Percentiles rank a stretch among this genome's conserved stretches.
These are phyloP conservation scores for Nannospalax galili DNA, from an alignment of 2,113 vertebrate species.

Conservation along the genomic window DNA sequence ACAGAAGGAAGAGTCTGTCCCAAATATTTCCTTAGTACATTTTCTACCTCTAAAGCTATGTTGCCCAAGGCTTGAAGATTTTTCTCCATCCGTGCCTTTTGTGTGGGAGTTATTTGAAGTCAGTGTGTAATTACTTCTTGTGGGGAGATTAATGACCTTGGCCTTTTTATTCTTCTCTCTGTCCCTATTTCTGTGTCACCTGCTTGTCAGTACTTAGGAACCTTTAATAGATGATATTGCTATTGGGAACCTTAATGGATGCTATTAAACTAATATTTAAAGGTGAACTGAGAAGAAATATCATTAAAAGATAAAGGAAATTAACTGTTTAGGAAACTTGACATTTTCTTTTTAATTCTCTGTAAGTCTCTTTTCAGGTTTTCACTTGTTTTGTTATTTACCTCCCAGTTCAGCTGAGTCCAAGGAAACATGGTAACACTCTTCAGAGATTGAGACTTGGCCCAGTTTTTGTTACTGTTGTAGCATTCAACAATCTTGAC, in stretches of 20 bases:
- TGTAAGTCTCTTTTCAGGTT: not conserved
- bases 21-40: conserved; percentile 19
- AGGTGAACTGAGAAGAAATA: conserved; percentile 51
- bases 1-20: not conserved
- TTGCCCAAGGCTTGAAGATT: conserved; percentile 50
- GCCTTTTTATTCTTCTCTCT: conserved; percentile 44
- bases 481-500: conserved; percentile 43
- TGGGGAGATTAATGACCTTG: conserved; percentile 57
- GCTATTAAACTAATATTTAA: conserved; percentile 57
- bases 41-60: conserved; percentile 46
- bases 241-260: conserved; percentile 49
- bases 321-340: conserved; percentile 34
- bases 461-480: conserved; percentile 16
- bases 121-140: conserved; percentile 33
- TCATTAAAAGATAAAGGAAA: conserved; percentile 58
- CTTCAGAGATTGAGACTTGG: conserved; percentile 52
- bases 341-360: conserved; percentile 4
- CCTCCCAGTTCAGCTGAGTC: not conserved
- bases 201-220: conserved; percentile 45
- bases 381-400: conserved; percentile 46
- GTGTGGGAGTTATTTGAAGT: conserved; percentile 60
- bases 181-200: conserved; percentile 42
- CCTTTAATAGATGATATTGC: conserved; percentile 38
- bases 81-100: conserved; percentile 29
- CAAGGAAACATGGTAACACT: not conserved